These are phyloP conservation scores for Ammodramus savannarum DNA, from an alignment of 2,113 vertebrate species.

Conservation along the genomic window DNA sequence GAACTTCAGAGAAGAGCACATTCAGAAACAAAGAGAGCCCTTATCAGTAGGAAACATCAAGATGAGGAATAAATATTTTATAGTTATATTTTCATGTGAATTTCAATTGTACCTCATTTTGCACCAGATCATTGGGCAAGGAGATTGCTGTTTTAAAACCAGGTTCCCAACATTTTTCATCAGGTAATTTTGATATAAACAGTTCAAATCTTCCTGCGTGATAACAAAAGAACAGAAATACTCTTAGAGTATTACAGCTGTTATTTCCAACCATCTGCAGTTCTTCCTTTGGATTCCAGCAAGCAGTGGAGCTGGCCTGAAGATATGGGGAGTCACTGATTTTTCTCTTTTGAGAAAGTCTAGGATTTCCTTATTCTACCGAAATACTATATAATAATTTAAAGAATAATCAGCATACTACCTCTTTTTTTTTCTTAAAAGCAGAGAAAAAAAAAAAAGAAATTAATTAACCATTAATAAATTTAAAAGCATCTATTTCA, in stretches of 20 bases:
- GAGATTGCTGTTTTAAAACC: background rate
- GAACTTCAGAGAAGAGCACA: background rate
- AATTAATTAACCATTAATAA: background rate
- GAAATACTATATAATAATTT: background rate
- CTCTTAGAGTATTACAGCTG: background rate
- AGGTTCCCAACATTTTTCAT: background rate
- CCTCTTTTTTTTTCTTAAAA: background rate
- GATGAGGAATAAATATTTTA: background rate
- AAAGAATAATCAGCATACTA: background rate
- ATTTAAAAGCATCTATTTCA: background rate
- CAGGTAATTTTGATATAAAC: background rate
- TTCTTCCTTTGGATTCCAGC: background rate
- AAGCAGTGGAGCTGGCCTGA: background rate
- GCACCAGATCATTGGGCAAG: background rate
- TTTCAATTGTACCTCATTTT: background rate
- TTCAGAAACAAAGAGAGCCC: background rate
- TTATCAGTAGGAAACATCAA: background rate
- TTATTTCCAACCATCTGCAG: background rate
- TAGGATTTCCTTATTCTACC: background rate
- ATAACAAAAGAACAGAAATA: background rate
- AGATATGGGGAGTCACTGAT: background rate
- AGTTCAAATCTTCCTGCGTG: background rate
- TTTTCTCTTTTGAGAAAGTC: background rate
- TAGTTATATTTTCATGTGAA: background rate
- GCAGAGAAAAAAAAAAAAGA: background rate